phyloP scores from a whole-genome alignment of 2,888 invertebrate species.

The Galerucella calmariensis region DNA sequence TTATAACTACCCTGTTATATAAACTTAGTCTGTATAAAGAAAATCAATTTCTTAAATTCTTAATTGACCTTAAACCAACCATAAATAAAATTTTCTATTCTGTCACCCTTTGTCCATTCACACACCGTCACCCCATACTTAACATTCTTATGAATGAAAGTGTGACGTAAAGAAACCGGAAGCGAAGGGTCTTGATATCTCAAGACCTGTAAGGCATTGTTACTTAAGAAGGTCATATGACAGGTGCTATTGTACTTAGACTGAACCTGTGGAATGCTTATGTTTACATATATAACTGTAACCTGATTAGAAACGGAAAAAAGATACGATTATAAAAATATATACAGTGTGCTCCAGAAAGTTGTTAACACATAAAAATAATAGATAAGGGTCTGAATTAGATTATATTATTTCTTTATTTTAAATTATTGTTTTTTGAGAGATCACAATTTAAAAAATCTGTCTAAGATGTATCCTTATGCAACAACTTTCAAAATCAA shows the following conservation, averaged over 20 bases:
- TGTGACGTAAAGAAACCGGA: slow-evolving; percentile 17
- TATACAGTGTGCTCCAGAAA: not conserved
- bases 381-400: not conserved
- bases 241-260: slow-evolving; percentile 21
- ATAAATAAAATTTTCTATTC: not conserved
- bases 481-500: too few species aligned
- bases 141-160: slow-evolving; percentile 21
- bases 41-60: too few species aligned
- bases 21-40: not conserved
- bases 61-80: not conserved
- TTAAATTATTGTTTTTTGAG: too few species aligned
- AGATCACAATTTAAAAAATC: too few species aligned
- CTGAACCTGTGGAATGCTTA: not conserved
- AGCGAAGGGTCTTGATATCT: slow-evolving; percentile 27
- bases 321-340: not conserved
- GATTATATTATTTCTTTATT: too few species aligned
- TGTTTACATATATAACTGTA: slow-evolving; percentile 1
- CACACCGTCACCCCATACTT: not conserved
- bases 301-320: not conserved
- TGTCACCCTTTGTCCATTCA: not conserved
- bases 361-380: not conserved
- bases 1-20: not conserved
- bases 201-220: slow-evolving; percentile 12
- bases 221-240: slow-evolving; percentile 22
- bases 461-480: too few species aligned